phyloP scores from a whole-genome alignment of 2,888 invertebrate species.

The Rhopalosiphum nymphaeae region DNA sequence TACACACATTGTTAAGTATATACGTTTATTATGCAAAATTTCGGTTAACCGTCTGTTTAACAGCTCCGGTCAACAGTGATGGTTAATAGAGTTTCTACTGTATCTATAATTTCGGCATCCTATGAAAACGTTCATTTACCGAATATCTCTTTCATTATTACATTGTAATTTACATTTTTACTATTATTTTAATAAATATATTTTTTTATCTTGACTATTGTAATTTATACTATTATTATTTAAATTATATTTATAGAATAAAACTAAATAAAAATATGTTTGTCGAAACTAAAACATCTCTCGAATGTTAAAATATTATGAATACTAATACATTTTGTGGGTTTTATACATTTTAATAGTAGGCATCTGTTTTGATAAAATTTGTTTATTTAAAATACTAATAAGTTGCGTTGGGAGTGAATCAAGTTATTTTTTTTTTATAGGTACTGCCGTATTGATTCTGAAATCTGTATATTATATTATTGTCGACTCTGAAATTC shows the following conservation, averaged over 20 bases:
- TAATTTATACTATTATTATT: too few relatives aligned
- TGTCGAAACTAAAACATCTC: background rate
- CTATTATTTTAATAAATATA: background rate
- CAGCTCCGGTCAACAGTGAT: too few relatives aligned
- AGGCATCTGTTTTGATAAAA: background rate
- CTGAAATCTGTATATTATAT: background rate
- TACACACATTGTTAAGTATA: too few relatives aligned
- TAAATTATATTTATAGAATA: too few relatives aligned
- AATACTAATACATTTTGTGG: background rate
- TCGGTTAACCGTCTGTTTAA: too few relatives aligned
- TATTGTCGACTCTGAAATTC: too few relatives aligned
- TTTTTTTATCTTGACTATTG: too few relatives aligned
- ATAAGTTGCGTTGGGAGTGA: background rate
- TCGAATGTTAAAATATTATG: background rate
- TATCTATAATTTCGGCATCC: background rate
- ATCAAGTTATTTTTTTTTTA: background rate
- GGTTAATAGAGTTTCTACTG: too few relatives aligned
- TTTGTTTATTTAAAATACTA: background rate
- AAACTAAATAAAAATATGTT: background rate
- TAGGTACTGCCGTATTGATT: background rate
- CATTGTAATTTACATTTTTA: background rate
- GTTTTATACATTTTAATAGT: background rate
- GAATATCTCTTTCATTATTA: background rate
- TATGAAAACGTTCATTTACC: background rate
- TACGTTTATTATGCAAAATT: too few relatives aligned